Percentiles rank a stretch among this genome's conserved stretches.
phyloP scores from a whole-genome alignment of 2,888 invertebrate genomes.

The Ichneumoninae sp. region DNA sequence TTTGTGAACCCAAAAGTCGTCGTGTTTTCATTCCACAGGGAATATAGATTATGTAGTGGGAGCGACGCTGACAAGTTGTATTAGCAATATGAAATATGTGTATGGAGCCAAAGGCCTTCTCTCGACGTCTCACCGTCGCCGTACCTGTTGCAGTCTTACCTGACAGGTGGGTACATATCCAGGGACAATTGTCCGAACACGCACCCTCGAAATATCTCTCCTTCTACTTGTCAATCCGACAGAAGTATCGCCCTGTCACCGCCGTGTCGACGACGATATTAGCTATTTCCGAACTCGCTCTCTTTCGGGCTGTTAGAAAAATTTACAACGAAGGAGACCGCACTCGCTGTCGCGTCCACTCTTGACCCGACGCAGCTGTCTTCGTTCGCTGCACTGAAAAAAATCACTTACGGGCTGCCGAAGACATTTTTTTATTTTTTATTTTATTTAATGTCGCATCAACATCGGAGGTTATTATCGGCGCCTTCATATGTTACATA shows the following conservation, averaged over 20 bases:
- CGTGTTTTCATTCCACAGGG: constrained; percentile 36
- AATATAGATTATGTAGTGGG: constrained; percentile 16
- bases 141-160: constrained; percentile 66
- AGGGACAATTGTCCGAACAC: constrained; percentile 53
- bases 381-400: too few species aligned
- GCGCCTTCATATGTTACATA: too few species aligned
- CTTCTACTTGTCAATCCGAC: constrained; percentile 62
- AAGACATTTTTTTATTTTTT: too few species aligned
- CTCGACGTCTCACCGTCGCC: constrained; percentile 18
- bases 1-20: constrained; percentile 50
- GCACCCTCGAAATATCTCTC: constrained; percentile 43
- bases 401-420: too few species aligned
- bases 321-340: too few species aligned
- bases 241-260: constrained; percentile 53
- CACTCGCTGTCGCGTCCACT: too few species aligned
- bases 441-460: too few species aligned
- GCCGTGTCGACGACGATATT: constrained; percentile 54
- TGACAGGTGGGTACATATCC: constrained; percentile 65
- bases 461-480: too few species aligned
- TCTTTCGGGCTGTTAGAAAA: too few species aligned
- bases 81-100: constrained; percentile 45
- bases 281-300: not conserved
- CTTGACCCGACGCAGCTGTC: too few species aligned
- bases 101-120: constrained; percentile 2
- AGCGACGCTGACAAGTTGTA: constrained; percentile 41